Conservation (phyloP, 2,113 vertebrate species). For the Phalacrocorax aristotelis region DNA sequence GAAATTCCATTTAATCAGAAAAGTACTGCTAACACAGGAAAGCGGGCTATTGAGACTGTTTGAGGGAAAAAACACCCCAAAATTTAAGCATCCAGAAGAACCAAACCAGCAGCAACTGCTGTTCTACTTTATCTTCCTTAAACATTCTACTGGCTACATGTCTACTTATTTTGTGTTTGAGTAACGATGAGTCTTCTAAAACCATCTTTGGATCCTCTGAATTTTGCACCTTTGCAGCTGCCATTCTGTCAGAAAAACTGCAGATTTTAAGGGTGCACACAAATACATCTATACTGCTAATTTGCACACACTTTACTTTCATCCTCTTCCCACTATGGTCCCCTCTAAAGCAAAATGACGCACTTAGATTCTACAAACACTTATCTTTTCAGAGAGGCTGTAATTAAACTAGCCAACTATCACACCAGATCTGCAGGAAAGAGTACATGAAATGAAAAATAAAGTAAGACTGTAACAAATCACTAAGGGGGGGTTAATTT, state of each 20-base stretch:
- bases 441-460: background rate
- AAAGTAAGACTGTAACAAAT: background rate
- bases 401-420: background rate
- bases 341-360: background rate
- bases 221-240: background rate
- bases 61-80: background rate
- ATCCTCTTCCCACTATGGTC: background rate
- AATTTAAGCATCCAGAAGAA: background rate
- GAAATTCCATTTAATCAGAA: constrained; percentile 10
- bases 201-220: background rate
- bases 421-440: background rate
- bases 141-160: background rate
- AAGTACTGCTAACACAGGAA: background rate
- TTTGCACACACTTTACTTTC: background rate
- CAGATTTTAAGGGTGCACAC: background rate
- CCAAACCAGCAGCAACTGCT: background rate
- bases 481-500: background rate
- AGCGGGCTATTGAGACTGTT: background rate
- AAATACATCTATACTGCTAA: background rate
- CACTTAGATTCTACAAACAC: background rate
- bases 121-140: background rate
- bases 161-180: background rate
- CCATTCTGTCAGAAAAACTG: background rate
- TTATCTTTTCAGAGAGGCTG: background rate
- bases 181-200: background rate